Base-by-base conservation (phyloP, 1,140 invertebrate genomes). In the Drosophila leontia region DNA sequence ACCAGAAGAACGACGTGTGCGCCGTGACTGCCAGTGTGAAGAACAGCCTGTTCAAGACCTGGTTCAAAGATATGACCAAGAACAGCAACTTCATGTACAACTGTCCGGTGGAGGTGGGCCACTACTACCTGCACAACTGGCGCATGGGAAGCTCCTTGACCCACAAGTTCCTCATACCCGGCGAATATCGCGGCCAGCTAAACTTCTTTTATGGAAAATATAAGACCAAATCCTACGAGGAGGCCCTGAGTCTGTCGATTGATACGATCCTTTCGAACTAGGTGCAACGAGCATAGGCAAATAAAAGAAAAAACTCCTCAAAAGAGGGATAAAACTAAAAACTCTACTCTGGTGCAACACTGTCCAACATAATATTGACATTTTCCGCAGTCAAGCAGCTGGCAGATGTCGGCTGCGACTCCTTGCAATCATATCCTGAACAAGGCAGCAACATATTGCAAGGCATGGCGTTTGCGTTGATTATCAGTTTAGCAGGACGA, bases 391-490 rank as follows among this genome's bases (percentile, higher is more conserved):
- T 61, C 65, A 69, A 56, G 64, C 71, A 68, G 48, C 60, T 51
- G 47, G 19, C 48, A 42, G 44, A 60, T 70, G 53, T 65, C 60
- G 53, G 19, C 45, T 44, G 42, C 60, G 59, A 55, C 57, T 68
- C 75, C 60, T 67, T 67, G 48, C 37, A 34, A 85, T 90, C 82
- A 82, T 77, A 85, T 90, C 86, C 75, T 77, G 78, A 75, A 82
- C 81, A 90, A 75, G 71, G 61, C 48, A 65, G 85, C 85, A 85
- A 71, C 85, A 90, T 90, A 82, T 90, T 80, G 85, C 75, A 76
- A 45, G 80, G 55, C 44, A 47, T 23, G 58, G 50, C 50, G 51
- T 19, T 41, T 62, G 61, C 69, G 51, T 62, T 78, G 84, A 87
- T 83, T 88, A 84, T 83, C 72, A 55, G 61, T 50, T 56, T 55